Base-by-base conservation (phyloP, 2,113 vertebrate species). In the Zootoca vivipara region DNA sequence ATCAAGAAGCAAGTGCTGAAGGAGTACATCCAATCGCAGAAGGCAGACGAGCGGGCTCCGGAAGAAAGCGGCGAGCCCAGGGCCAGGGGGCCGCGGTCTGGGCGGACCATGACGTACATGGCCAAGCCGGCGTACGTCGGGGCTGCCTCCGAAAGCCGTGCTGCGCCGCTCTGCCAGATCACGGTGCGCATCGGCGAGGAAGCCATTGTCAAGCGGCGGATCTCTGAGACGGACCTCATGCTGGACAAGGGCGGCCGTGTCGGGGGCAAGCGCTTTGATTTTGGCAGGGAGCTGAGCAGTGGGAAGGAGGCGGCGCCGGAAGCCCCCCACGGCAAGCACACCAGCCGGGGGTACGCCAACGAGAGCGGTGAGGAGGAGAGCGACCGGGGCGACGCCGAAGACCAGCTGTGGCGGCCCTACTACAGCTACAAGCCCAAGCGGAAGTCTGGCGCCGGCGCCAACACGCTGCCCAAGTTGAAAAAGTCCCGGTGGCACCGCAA, bases 151-250 rank as follows among this genome's bases (percentile, higher is more conserved):
- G 97, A 96, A 46, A 94, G 95, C 94, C 97, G 97, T 1, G 89
- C 95, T 2, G 98, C 98, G 7, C 98, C 98, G 0, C 96, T 99
- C 79, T 99, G 98, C 93, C 98, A 98, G 95, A 99, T 99, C 92
- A 99, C 98, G n/a, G 98, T 99, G 75, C 97, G 98, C 7, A 98
- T 99, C 0, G 98, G 98, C 0, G 98, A 98, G 91, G 98, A 99
- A 92, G 98, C 98, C 72, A 98, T 98, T 15, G 98, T 98, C 42
- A 98, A 98, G 94, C 96, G 98, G 26, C 98, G 98, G 79, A 99
- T 99, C 93, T 98, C 98, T 5, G 98, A 98, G 93, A 98, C 97
- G 1, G 98, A 99, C 92, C 97, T 99, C 5, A 96, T 94, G 94
- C 95, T 93, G 94, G 98, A 97, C 95, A 98, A 97, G 91, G 94